Evolutionary conservation across 2,888 invertebrate genomes (phyloP), one percentile per base, ranked within the genome.

Genomic region (Chrysomela aeneicollis): DNA sequence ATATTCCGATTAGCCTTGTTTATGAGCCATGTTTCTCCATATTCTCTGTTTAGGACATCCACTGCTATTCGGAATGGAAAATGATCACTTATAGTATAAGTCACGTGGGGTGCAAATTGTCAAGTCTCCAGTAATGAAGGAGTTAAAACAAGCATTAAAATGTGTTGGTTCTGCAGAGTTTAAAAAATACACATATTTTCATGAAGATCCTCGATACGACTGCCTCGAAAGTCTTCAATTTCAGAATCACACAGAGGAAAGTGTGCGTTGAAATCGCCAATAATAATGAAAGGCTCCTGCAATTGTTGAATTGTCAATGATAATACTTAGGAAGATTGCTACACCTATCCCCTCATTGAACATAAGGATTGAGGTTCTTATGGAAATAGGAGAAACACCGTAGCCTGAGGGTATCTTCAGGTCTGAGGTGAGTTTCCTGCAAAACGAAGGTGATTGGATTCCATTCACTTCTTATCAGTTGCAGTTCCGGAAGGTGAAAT

Each of bases 171-270:
- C 32, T 35, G 9, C 32, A 17, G 47, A 57, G 46, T 46, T 15
- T n/a, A n/a, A 8, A 47, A 37, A 46, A 18, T 1, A 52, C 6
- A 46, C 18, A 12, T n/a, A 15, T 4, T 18, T 86, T 87, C 87
- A 87, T 87, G 87, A 87, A 87, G 90, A 90, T 90, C 90, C 90
- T 90, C 89, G 89, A 90, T 90, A 90, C 89, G 90, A 89, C 90
- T 89, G 10, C 32, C 90, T 89, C 90, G 4, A 10, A 35, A 35
- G 10, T 35, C 32, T 35, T 10, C 10, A 2, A 10, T 8, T 51
- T 51, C 18, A 19, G 51, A 51, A 19, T 22, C 51, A 19, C 51
- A 51, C 15, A 51, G 4, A 3, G 51, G 21, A 4, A 15, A 51
- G 22, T 51, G 51, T n/a, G 51, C 18, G 10, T 51, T 51, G 21